Percentiles rank a stretch among this genome's conserved stretches.
These are phyloP conservation scores for Gryon sp. DNA, from an alignment of 1,140 invertebrate species.

Conservation along the genomic window DNA sequence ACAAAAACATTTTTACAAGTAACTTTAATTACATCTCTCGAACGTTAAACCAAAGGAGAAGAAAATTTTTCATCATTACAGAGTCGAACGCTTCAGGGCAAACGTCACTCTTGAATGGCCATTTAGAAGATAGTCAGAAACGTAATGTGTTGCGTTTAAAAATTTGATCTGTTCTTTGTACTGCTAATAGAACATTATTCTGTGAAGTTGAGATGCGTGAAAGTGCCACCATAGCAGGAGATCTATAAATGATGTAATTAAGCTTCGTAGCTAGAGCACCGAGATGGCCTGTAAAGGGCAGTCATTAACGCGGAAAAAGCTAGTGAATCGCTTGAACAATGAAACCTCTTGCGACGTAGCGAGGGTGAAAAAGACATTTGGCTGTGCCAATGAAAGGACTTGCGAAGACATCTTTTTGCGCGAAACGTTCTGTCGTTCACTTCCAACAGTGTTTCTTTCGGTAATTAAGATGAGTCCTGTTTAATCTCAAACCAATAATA, in stretches of 20 bases:
- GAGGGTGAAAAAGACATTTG: slow-evolving; percentile 62
- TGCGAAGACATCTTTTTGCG: slow-evolving; percentile 54
- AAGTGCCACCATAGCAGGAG: slow-evolving; percentile 60
- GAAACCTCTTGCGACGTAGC: slow-evolving; percentile 61
- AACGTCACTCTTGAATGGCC: not conserved
- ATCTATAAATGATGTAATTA: slow-evolving; percentile 76
- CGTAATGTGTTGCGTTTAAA: slow-evolving; percentile 69
- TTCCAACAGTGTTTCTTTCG: slow-evolving; percentile 47
- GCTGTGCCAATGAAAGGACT: slow-evolving; percentile 54
- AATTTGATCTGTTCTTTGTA: slow-evolving; percentile 74
- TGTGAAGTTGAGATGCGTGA: slow-evolving; percentile 56
- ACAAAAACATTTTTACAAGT: slow-evolving; percentile 7
- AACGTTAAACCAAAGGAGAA: too few species aligned
- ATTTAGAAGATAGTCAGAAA: not conserved
- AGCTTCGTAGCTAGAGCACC: slow-evolving; percentile 57
- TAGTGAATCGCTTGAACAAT: slow-evolving; percentile 67
- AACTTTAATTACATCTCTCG: slow-evolving; percentile 12
- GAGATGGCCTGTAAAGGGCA: slow-evolving; percentile 67
- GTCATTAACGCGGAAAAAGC: slow-evolving; percentile 71
- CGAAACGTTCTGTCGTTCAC: slow-evolving; percentile 35
- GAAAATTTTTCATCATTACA: slow-evolving; percentile 45
- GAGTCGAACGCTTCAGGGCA: not conserved
- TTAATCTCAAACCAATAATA: slow-evolving; percentile 49
- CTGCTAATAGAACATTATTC: slow-evolving; percentile 72
- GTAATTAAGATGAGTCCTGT: slow-evolving; percentile 48